Evolutionary conservation across 2,888 invertebrate species (phyloP).

Genomic region (Cyclophora albipunctata): DNA sequence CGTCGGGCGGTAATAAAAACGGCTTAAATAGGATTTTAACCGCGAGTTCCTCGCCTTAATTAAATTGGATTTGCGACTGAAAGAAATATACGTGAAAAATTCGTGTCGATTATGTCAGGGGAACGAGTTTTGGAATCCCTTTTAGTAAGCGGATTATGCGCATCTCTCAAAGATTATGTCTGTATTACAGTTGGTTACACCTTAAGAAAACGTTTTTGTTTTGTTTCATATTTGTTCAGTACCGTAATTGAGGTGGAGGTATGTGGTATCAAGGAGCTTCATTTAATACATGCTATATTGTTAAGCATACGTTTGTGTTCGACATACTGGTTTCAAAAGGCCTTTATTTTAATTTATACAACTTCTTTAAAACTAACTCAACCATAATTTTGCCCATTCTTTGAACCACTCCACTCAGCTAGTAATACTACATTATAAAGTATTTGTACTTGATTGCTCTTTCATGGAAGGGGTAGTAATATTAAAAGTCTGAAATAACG

Average conservation of each 20-base stretch:
- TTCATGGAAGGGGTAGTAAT: slow-evolving; percentile 46
- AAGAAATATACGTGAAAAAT: slow-evolving; percentile 73
- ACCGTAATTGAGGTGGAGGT: no score
- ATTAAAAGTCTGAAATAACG: slow-evolving; percentile 57
- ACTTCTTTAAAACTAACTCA: no score
- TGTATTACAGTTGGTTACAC: slow-evolving; percentile 30
- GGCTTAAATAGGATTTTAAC: slow-evolving; percentile 75
- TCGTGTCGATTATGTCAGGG: slow-evolving; percentile 69
- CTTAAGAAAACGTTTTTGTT: slow-evolving; percentile 13
- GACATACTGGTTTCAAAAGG: no score
- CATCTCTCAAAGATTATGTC: slow-evolving; percentile 43
- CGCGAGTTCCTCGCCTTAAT: slow-evolving; percentile 74
- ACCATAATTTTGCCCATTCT: no score
- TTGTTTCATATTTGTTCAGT: slow-evolving; percentile 22
- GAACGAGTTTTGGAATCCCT: slow-evolving; percentile 61
- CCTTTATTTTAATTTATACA: no score
- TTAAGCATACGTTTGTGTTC: no score
- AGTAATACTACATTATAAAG: slow-evolving; percentile 27
- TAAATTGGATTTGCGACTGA: slow-evolving; percentile 74
- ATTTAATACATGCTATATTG: no score
- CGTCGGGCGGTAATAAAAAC: slow-evolving; percentile 74
- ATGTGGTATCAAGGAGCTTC: no score
- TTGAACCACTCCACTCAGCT: no score
- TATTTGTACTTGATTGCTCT: slow-evolving; percentile 41
- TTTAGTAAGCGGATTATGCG: slow-evolving; percentile 55